Evolutionary conservation across 2,888 invertebrate genomes (phyloP), one percentile per base, ranked within the genome.

Genomic region (Yponomeuta malinellus): DNA sequence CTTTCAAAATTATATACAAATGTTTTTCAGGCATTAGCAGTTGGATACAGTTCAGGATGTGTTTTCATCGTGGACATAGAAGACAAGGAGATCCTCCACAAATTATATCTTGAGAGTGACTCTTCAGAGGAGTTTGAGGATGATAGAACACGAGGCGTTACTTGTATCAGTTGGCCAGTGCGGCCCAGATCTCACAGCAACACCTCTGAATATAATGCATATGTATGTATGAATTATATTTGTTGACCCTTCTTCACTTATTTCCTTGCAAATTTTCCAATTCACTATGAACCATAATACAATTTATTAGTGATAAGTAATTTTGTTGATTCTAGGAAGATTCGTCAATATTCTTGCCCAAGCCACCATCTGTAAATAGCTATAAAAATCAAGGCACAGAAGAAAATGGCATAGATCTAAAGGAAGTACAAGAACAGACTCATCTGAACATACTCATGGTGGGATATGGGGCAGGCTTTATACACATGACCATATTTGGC

Each of bases 1-100:
- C 8, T 43, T 43, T 43, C 0, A 8, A 43, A 43, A 1, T 43
- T 43, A 43, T 43, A 43, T 43, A 43, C 8, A 43, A 52, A 59
- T 59, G 52, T 59, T 52, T 84, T 94, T 63, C 90, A 95, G 92
- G 94, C 94, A 75, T 85, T 96, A 74, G 96, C 96, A 67, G 85
- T 94, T 79, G 96, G 93, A 5, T 96, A 96, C 76, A 95, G 93
- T 82, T 94, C 93, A 83, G 97, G 96, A 12, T 93, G 93, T 78
- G 93, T 97, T 1, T 91, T 94, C 48, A 92, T 98, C 68, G 93
- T 97, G 65, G 96, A 97, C 83, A 96, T 98, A 70, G 98, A 98
- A 88, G 96, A 97, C 78, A 97, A 97, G 79, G 96, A 96, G 78
- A 93, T 95, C 72, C 91, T 98, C 12, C 95, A 96, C 75, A 94